Evolutionary conservation across 2,888 invertebrate genomes (phyloP), one percentile per base, ranked within the genome.

Genomic region (Pandemis cinnamomeana): DNA sequence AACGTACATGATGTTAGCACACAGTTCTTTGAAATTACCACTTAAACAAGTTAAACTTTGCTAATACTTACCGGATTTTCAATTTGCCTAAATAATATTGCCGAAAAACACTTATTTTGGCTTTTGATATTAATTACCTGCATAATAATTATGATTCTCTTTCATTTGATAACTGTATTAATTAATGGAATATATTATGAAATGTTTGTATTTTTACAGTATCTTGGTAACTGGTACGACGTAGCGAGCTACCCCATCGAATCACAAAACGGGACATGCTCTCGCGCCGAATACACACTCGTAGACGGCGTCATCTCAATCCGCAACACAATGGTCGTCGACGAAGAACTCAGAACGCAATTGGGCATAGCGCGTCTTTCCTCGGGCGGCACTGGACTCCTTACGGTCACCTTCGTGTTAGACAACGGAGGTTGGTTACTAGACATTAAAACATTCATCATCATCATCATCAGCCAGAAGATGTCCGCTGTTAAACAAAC

Each of bases 141-240:
- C 27, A 36, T 36, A 36, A 36, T 36, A 36, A 4, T 36, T 36
- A 36, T 36, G 27, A 36, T 4, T 36, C 27, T 36, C 27, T 36
- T 36, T 36, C 27, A 36, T 36, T 36, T 36, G 27, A 36, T 36
- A 36, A 36, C 27, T 36, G 27, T 36, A 2, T 36, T 36, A 36
- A 36, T 36, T 36, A 36, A 36, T 36, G 27, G 27, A 36, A 36
- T 36, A 8, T 44, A 44, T 7, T 44, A 44, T 44, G 27, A 2
- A 36, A 36, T 36, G 27, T 36, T 36, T 36, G 27, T 51, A n/a
- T 13, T 7, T 48, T 73, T 70, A 20, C 53, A 74, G 74, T 74
- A 74, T 13, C 53, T 74, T 7, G 74, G 74, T 20, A 8, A 53
- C 13, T 74, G 74, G 74, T 67, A 36, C 20, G 74, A 74, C 4